phyloP scores from a whole-genome alignment of 1,140 invertebrate species.

The Brachionus angularis region DNA sequence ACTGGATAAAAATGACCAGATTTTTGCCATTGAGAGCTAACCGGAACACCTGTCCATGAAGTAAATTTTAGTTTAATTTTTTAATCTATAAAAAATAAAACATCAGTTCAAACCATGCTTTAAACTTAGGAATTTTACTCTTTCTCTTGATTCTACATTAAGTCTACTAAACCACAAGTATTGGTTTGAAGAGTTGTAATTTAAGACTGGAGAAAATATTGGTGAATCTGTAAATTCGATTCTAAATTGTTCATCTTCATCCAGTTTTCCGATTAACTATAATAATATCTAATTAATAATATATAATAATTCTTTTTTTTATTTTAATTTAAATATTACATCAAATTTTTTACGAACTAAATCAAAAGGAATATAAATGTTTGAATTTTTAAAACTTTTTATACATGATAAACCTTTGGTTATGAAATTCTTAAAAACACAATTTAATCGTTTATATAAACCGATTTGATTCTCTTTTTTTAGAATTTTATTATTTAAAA shows the following conservation, averaged over 20 bases:
- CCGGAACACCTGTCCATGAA: conserved; percentile 68
- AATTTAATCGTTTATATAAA: too few relatives aligned
- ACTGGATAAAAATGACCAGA: conserved; percentile 91
- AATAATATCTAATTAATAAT: not conserved
- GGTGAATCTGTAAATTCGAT: not conserved
- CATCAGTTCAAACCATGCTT: conserved; percentile 60
- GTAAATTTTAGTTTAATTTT: not conserved
- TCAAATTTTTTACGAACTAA: conserved; percentile 17
- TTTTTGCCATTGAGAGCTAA: conserved; percentile 87
- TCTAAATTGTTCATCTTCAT: not conserved
- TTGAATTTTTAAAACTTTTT: not conserved
- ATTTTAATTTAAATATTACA: not conserved
- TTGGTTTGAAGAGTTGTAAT: conserved; percentile 6
- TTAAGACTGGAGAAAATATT: not conserved
- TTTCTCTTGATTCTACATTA: conserved; percentile 86
- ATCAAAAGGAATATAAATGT: conserved; percentile 5
- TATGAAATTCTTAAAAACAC: too few relatives aligned
- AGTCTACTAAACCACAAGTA: conserved; percentile 13
- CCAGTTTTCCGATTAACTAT: not conserved
- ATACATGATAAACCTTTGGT: too few relatives aligned
- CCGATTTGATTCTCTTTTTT: too few relatives aligned
- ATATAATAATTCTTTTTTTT: not conserved
- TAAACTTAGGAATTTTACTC: conserved; percentile 89
- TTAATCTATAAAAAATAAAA: not conserved
- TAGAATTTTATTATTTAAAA: too few relatives aligned